These are phyloP conservation scores for Venusia cambrica DNA, from an alignment of 2,888 invertebrate species.

Conservation along the genomic window DNA sequence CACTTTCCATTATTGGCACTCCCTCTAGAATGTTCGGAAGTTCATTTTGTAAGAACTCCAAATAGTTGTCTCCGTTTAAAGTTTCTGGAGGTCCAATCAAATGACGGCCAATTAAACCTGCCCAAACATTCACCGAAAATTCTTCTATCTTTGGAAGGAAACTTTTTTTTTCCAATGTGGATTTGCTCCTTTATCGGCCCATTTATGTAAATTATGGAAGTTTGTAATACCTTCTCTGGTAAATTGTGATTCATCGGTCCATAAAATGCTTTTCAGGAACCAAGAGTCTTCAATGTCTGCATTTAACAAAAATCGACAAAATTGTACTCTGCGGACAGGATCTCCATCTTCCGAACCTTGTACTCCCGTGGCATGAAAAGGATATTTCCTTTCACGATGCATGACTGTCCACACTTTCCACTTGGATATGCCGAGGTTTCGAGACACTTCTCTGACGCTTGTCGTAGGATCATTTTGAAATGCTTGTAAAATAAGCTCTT, in stretches of 20 bases:
- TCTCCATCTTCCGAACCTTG: constrained; percentile 1
- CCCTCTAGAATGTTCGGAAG: neutral
- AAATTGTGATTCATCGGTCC: constrained; percentile 1
- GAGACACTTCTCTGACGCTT: neutral
- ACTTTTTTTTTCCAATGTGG: constrained; percentile 1
- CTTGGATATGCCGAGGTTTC: too few species aligned
- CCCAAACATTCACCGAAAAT: neutral
- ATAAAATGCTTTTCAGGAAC: too few species aligned
- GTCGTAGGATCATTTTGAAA: neutral
- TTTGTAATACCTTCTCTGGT: constrained; percentile 7
- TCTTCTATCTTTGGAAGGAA: neutral
- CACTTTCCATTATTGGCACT: constrained; percentile 1
- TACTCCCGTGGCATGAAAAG: constrained; percentile 1
- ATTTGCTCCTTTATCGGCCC: constrained; percentile 1
- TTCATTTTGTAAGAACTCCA: constrained; percentile 1
- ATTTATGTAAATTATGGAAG: constrained; percentile 14
- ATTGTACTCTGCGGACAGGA: too few species aligned
- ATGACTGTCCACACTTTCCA: too few species aligned
- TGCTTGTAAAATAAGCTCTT: constrained; percentile 1
- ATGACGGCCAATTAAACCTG: neutral
- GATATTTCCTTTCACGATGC: too few species aligned
- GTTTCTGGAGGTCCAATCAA: too few species aligned
- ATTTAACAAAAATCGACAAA: too few species aligned
- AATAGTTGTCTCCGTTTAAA: constrained; percentile 1
- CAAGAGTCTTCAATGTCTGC: too few species aligned